A percentile compares a stretch with the other conserved stretches of the same genome.
Conservation (phyloP, 1,140 invertebrate genomes). For the Hyposmocoma kahamanoa region DNA sequence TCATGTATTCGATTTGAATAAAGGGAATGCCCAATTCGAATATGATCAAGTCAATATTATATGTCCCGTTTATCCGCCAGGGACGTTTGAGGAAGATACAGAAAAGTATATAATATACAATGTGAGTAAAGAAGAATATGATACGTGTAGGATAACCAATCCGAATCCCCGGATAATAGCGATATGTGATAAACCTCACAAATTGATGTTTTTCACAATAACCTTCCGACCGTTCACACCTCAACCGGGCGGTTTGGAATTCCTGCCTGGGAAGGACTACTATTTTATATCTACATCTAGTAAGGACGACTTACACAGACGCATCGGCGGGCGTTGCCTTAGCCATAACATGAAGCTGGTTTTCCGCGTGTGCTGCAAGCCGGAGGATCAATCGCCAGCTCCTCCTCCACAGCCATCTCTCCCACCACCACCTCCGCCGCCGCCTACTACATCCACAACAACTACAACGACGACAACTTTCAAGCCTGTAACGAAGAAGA, state of each 20-base stretch:
- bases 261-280: conserved; percentile 95
- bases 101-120: conserved; percentile 98
- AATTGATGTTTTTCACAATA: conserved; percentile 96
- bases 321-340: conserved; percentile 91
- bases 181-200: conserved; percentile 95
- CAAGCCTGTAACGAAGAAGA: conserved; percentile 75
- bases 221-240: conserved; percentile 97
- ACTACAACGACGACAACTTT: conserved; percentile 55
- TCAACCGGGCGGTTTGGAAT: conserved; percentile 94
- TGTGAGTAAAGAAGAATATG: conserved; percentile 96
- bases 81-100: conserved; percentile 90
- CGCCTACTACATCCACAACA: conserved; percentile 63
- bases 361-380: conserved; percentile 93
- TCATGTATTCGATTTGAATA: conserved; percentile 97
- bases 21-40: conserved; percentile 93
- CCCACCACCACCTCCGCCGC: conserved; percentile 71
- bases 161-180: conserved; percentile 94
- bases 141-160: conserved; percentile 96
- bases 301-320: conserved; percentile 91
- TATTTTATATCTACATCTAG: conserved; percentile 97
- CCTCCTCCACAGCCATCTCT: conserved; percentile 67
- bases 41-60: conserved; percentile 97
- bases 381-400: conserved; percentile 72
- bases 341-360: conserved; percentile 97
- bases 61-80: conserved; percentile 92